Evolutionary conservation across 2,113 vertebrate species (phyloP).

Genomic region (Crotalus helleri): DNA sequence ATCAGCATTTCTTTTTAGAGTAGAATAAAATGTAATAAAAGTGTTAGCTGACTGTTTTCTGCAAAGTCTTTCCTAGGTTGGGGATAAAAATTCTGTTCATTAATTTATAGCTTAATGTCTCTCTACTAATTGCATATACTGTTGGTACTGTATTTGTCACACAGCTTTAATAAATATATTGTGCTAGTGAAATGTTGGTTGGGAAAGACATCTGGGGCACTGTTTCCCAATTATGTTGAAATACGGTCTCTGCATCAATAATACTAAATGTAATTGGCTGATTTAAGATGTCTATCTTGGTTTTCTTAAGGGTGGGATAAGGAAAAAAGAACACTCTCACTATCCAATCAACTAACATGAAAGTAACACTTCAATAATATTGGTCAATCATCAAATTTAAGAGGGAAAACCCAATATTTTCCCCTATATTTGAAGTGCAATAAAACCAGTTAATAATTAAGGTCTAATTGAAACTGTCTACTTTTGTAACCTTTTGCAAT

Average conservation of each 20-base stretch:
- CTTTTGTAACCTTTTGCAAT: not conserved
- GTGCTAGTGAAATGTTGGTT: not conserved
- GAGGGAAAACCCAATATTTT: not conserved
- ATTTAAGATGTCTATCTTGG: not conserved
- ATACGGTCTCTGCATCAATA: not conserved
- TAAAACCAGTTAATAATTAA: not conserved
- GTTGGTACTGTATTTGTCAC: not conserved
- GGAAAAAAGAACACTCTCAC: not conserved
- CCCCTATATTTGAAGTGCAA: not conserved
- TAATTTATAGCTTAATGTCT: not conserved
- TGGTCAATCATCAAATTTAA: not conserved
- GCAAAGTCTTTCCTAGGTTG: not conserved
- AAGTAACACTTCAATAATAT: not conserved
- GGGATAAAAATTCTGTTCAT: not conserved
- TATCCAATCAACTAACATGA: not conserved
- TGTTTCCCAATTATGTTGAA: not conserved
- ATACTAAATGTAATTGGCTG: not conserved
- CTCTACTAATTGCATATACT: not conserved
- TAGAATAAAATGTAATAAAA: constrained; percentile 13
- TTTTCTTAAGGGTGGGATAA: not conserved
- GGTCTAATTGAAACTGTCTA: not conserved
- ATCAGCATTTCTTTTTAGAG: not conserved
- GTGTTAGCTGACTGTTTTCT: not conserved
- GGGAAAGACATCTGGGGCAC: not conserved
- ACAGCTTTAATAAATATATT: not conserved